Percentiles rank a stretch among this genome's conserved stretches.
phyloP scores from a whole-genome alignment of 2,113 vertebrate species.

The Psilopsiagon aymara region DNA sequence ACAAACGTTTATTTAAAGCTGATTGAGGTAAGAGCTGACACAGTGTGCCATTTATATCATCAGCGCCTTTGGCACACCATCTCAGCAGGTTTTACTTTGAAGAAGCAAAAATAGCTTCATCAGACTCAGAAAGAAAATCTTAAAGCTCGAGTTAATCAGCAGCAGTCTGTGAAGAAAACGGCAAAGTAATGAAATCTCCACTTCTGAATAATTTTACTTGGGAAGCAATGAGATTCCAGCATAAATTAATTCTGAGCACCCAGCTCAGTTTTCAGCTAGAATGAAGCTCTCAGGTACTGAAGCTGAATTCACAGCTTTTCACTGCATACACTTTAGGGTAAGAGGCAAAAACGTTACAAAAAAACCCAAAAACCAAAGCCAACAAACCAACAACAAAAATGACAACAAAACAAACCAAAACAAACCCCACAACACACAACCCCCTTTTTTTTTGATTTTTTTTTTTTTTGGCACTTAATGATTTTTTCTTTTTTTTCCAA shows the following conservation, averaged over 20 bases:
- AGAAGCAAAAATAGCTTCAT: conserved; percentile 59
- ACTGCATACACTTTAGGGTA: not conserved
- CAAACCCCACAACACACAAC: no score
- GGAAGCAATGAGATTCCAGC: conserved; percentile 29
- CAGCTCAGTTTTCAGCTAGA: conserved; percentile 12
- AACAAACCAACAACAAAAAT: not conserved
- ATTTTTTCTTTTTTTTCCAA: not conserved
- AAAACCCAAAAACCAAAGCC: not conserved
- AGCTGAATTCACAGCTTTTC: not conserved
- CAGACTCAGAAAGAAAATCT: conserved; percentile 42
- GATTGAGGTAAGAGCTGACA: conserved; percentile 56
- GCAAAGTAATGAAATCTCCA: conserved; percentile 56
- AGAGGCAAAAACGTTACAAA: not conserved
- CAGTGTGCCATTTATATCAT: conserved; percentile 53
- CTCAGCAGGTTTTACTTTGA: conserved; percentile 56
- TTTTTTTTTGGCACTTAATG: not conserved
- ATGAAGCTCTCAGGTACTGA: not conserved
- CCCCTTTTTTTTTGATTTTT: not conserved
- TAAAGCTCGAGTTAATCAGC: conserved; percentile 51
- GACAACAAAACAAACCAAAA: not conserved
- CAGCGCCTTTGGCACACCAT: conserved; percentile 26
- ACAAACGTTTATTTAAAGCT: conserved; percentile 64
- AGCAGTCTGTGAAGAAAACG: conserved; percentile 40
- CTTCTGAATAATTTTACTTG: conserved; percentile 41
- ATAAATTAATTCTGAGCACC: conserved; percentile 55